A percentile compares a stretch with the other conserved stretches of the same genome.
Conservation (phyloP, 2,888 invertebrate species). For the Noctua janthe region DNA sequence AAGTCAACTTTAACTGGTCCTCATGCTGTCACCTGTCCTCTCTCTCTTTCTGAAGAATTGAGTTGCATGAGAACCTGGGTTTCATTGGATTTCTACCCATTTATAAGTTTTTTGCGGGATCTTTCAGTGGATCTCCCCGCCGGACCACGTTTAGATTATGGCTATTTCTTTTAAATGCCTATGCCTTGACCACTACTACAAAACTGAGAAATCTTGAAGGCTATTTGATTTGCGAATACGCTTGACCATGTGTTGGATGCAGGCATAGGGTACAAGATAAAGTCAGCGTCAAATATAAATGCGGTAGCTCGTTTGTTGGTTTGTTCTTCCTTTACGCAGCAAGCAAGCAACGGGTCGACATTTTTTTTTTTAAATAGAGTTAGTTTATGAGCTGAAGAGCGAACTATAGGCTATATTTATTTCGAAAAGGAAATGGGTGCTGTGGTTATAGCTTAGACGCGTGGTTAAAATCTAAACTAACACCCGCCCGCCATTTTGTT, state of each 20-base stretch:
- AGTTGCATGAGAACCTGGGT: not conserved
- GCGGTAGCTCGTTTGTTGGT: not conserved
- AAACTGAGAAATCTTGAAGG: not conserved
- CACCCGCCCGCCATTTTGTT: not conserved
- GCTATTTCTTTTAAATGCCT: not conserved
- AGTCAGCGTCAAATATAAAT: constrained; percentile 15
- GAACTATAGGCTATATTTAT: no score
- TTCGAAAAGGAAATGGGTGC: not conserved
- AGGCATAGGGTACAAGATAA: not conserved
- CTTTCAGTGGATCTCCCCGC: not conserved
- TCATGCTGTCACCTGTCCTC: not conserved
- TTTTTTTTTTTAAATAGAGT: not conserved
- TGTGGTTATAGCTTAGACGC: not conserved
- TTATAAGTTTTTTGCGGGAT: not conserved
- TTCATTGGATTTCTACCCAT: not conserved
- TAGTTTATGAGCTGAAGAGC: not conserved
- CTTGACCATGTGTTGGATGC: not conserved
- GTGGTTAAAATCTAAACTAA: not conserved
- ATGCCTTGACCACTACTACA: not conserved
- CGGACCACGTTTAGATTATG: not conserved
- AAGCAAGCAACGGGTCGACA: not conserved
- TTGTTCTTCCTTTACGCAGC: no score
- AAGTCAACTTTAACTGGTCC: not conserved
- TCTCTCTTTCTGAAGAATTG: not conserved
- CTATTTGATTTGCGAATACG: not conserved